phyloP scores from a whole-genome alignment of 1,140 invertebrate genomes.

The Mizuhopecten yessoensis region DNA sequence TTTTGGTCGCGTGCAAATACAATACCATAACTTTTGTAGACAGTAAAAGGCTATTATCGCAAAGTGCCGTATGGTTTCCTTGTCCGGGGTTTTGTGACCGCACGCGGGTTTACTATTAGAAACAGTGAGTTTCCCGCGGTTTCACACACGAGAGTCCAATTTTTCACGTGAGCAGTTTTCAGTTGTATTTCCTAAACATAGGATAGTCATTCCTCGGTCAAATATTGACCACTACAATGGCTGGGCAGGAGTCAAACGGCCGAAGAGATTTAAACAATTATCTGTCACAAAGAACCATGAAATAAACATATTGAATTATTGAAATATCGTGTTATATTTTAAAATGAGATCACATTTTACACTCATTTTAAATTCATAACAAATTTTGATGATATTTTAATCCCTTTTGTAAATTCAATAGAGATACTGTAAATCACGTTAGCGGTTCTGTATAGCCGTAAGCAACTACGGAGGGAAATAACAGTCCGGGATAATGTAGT shows the following conservation, averaged over 20 bases:
- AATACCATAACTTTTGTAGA: slow-evolving; percentile 1
- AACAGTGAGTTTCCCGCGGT: slow-evolving; percentile 2
- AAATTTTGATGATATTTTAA: slow-evolving; percentile 36
- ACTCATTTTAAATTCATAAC: neutral
- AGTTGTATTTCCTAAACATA: neutral
- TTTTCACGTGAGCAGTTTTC: neutral
- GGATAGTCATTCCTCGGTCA: neutral
- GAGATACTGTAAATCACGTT: neutral
- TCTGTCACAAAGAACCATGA: neutral
- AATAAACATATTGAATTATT: slow-evolving; percentile 1
- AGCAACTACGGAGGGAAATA: neutral
- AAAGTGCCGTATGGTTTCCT: neutral
- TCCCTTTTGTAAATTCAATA: neutral
- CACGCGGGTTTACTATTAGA: slow-evolving; percentile 19
- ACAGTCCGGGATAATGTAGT: neutral
- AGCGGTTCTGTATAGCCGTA: neutral
- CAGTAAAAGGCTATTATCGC: slow-evolving; percentile 3
- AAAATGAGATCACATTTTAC: slow-evolving; percentile 4
- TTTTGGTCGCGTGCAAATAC: slow-evolving; percentile 21
- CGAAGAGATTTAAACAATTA: slow-evolving; percentile 1
- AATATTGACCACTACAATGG: neutral
- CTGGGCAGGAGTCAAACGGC: neutral
- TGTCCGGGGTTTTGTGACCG: slow-evolving; percentile 27
- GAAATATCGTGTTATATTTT: slow-evolving; percentile 4
- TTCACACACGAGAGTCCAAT: neutral